Conservation (phyloP, 2,797 vertebrate species). For the Myotis vivesi region DNA sequence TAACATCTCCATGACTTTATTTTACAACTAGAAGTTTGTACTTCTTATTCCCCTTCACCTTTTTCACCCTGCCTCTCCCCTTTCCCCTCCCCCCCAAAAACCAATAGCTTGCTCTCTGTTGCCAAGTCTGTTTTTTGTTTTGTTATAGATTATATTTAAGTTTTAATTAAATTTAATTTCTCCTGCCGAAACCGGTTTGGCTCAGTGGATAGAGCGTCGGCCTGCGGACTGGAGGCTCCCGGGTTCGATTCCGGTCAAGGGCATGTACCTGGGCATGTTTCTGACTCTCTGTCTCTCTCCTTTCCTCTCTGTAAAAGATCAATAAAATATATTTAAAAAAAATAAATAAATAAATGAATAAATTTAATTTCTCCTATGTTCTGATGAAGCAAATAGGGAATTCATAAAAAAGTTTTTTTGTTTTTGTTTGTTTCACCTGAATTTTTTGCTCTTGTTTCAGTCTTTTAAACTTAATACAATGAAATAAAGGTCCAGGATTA, state of each 20-base stretch:
- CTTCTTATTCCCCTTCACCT: background rate
- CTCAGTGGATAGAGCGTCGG: too few relatives aligned
- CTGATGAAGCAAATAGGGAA: background rate
- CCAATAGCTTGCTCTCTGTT: background rate
- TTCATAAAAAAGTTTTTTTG: background rate
- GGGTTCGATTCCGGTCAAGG: too few relatives aligned
- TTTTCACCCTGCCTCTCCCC: background rate
- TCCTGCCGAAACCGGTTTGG: too few relatives aligned
- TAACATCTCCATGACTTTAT: background rate
- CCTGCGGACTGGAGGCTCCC: too few relatives aligned
- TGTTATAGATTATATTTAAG: background rate
- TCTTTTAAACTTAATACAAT: background rate
- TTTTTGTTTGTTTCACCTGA: background rate
- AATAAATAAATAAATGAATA: too few relatives aligned
- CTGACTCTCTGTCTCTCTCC: too few relatives aligned
- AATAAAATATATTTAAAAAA: too few relatives aligned
- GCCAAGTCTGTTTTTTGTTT: background rate
- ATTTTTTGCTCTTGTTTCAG: constrained; percentile 1
- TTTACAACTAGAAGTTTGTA: background rate
- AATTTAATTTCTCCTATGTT: background rate
- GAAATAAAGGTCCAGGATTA: constrained; percentile 28
- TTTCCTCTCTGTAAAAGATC: too few relatives aligned
- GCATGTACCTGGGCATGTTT: too few relatives aligned
- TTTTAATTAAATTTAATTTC: background rate
- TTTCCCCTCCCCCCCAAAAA: too few relatives aligned